These are phyloP conservation scores for Acyrthosiphon pisum DNA, from an alignment of 1,140 invertebrate species.

Conservation along the genomic window DNA sequence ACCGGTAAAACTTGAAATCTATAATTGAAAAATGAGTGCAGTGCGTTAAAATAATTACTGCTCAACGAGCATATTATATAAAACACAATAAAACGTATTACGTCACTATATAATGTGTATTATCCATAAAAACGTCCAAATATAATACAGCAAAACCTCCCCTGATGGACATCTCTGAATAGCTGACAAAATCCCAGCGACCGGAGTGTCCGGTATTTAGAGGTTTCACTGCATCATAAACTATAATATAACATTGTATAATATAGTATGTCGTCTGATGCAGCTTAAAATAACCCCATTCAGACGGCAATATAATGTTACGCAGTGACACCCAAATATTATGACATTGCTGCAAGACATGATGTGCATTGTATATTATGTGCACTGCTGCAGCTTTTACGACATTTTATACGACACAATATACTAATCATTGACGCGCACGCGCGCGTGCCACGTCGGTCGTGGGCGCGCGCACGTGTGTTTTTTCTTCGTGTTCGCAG, in stretches of 20 bases:
- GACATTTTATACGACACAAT: neutral
- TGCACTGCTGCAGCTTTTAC: neutral
- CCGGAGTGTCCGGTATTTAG: too few species aligned
- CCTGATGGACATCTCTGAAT: neutral
- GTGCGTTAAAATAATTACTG: neutral
- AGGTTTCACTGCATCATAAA: neutral
- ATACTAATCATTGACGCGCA: neutral
- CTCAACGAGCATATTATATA: neutral
- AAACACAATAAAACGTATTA: neutral
- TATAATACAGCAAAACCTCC: neutral
- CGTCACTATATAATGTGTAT: too few species aligned
- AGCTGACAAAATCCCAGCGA: neutral
- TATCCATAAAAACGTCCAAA: neutral
- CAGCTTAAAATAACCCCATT: neutral
- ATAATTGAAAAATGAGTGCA: neutral
- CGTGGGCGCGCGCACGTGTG: neutral
- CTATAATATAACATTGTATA: too few species aligned
- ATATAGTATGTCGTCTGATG: too few species aligned
- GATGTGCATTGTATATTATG: neutral
- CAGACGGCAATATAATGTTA: neutral
- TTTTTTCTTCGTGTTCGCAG: constrained; percentile 63
- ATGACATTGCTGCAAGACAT: neutral
- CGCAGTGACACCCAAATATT: neutral
- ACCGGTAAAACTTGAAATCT: too few species aligned
- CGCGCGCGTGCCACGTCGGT: neutral